Conservation (phyloP, 2,888 invertebrate species). For the Crematogaster levior region DNA sequence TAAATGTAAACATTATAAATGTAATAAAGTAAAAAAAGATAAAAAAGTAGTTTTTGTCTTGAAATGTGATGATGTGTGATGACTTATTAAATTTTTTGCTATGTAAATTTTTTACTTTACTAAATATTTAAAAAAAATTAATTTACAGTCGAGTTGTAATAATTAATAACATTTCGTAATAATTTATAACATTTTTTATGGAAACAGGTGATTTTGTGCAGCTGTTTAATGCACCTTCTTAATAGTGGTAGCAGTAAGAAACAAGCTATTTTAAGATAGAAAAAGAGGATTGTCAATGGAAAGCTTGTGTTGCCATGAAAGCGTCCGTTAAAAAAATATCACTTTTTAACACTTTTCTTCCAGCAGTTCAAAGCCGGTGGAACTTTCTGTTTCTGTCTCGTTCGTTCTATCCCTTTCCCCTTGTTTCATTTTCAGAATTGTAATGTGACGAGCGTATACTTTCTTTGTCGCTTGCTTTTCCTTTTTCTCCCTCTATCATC, state of each 20-base stretch:
- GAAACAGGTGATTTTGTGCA: not conserved
- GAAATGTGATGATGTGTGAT: not conserved
- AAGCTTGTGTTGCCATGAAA: slow-evolving; percentile 64
- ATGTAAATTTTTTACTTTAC: too few relatives aligned
- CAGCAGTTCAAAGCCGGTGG: slow-evolving; percentile 68
- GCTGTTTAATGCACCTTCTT: not conserved
- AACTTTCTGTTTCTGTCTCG: slow-evolving; percentile 25
- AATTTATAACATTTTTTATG: not conserved
- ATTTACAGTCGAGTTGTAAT: not conserved
- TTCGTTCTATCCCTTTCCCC: not conserved
- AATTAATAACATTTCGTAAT: not conserved
- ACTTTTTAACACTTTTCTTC: slow-evolving; percentile 74
- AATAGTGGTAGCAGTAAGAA: not conserved
- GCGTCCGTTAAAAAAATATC: slow-evolving; percentile 75
- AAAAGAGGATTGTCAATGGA: slow-evolving; percentile 44
- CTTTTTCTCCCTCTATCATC: slow-evolving; percentile 4
- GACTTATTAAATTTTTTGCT: not conserved
- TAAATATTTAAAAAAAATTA: not conserved
- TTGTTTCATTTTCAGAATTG: slow-evolving; percentile 53
- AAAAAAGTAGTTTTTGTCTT: not conserved
- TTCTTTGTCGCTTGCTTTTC: not conserved
- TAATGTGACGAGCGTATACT: slow-evolving; percentile 56
- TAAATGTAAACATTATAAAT: not conserved
- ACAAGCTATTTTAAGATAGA: not conserved
- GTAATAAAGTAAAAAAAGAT: not conserved